Evolutionary conservation across 1,140 invertebrate species (phyloP).

Genomic region (Tetragnatha versicolor): DNA sequence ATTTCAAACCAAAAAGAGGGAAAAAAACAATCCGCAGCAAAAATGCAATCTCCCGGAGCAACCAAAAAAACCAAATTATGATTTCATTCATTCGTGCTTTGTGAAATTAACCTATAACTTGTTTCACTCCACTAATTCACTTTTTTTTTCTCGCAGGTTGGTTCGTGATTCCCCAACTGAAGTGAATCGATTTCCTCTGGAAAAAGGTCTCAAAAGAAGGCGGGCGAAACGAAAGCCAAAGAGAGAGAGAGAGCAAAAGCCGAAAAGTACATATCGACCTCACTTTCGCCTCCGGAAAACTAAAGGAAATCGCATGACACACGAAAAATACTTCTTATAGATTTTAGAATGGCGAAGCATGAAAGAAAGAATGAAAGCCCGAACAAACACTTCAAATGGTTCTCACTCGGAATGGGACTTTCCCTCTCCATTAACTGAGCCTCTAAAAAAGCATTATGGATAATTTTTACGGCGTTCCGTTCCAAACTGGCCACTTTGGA

Average conservation of each 20-base stretch:
- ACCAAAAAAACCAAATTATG: background rate
- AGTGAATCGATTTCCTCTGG: slow-evolving; percentile 36
- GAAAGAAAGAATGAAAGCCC: background rate
- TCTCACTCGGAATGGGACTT: background rate
- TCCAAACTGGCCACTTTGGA: too few species aligned
- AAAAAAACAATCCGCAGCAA: background rate
- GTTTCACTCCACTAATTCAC: slow-evolving; percentile 23
- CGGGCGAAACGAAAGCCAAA: background rate
- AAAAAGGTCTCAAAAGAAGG: background rate
- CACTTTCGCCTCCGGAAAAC: background rate
- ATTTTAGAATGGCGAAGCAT: background rate
- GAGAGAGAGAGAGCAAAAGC: background rate
- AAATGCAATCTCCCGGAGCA: background rate
- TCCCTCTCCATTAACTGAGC: slow-evolving; percentile 2
- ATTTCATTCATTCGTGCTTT: slow-evolving; percentile 18
- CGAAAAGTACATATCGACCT: slow-evolving; percentile 6
- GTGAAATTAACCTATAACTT: slow-evolving; percentile 33
- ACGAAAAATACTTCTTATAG: slow-evolving; percentile 14
- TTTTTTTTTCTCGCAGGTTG: slow-evolving; percentile 31
- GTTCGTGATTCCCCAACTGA: slow-evolving; percentile 15
- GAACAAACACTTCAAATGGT: slow-evolving; percentile 1
- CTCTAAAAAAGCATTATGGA: too few species aligned
- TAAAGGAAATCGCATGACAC: slow-evolving; percentile 26
- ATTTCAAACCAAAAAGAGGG: too few species aligned
- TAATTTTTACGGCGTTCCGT: too few species aligned